Evolutionary conservation across 2,888 invertebrate species (phyloP), one percentile per base, ranked within the genome.

Genomic region (Zonitis immaculata): DNA sequence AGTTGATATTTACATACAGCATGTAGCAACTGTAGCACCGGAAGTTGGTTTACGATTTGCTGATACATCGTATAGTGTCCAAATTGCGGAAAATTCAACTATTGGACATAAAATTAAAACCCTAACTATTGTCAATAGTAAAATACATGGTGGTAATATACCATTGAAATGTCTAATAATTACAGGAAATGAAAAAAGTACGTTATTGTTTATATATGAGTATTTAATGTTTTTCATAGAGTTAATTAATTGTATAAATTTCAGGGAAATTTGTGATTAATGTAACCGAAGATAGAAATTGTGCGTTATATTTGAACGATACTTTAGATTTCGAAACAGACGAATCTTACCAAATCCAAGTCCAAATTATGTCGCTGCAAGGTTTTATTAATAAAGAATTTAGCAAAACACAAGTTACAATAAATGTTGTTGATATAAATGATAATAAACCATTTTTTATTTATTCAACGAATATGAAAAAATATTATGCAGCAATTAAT

Each of bases 381-480:
- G 92, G 91, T 1, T 81, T 89, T 5, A 84, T 92, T 22, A 91
- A 91, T 73, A 87, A 87, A 0, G 86, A 87, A 35, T 84, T 83
- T 58, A 88, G 87, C 64, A 81, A 82, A 18, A 86, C 91, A 0
- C 83, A 83, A 64, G 83, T 95, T 0, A 87, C 88, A 58, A 84
- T 96, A 0, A 87, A 89, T 59, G 87, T 96, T 0, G 78, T 83
- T 0, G 95, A 96, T 72, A 85, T 91, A 1, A 96, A 96, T 71
- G 95, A 96, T 71, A 95, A 95, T 72, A 80, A 82, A 0, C 95
- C 96, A 0, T 80, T 83, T 63, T 96, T 95, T 71, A 75, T 87
- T 0, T 89, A 87, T 66, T 86, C 88, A 1, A 76, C 78, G 2
- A 80, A 79, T 0, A 9, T 82, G 81, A 47, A 83, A 82, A 87